Evolutionary conservation across 1,140 invertebrate species (phyloP), one percentile per base, ranked within the genome.

Genomic region (Macrosteles quadrilineatus): DNA sequence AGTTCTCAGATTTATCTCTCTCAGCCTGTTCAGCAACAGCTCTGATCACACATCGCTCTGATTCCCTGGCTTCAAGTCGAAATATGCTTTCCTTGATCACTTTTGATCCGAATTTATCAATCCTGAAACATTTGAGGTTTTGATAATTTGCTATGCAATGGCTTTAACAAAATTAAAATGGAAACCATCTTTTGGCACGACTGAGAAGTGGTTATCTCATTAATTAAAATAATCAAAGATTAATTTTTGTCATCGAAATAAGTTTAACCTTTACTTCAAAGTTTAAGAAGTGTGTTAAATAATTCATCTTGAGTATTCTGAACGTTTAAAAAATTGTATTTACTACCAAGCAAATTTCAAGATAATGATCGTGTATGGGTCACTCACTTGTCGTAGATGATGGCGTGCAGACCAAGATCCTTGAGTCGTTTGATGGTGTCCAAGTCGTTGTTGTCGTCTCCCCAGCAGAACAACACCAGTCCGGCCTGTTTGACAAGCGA

Each of bases 391-490:
- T 98, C 96, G 79, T 96, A 97, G 76, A 98, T 97, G 32, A 98
- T 91, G 47, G 91, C 96, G 78, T 98, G 93, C 25, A 97, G 84
- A 2, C 95, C 95, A 62, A 95, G 83, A 73, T 91, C 85, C 80
- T 96, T 96, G 0, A 98, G 83, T 76, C 90, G 86, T 73, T 90
- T 89, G 47, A 97, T 95, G 0, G 92, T 93, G n/a, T 88, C 87
- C 69, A 88, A 88, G 78, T 94, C 89, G 75, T 97, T 97, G 77
- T 96, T 96, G 78, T 97, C 94, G 78, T 98, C 95, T 3, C 96
- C 96, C 96, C 96, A 98, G 78, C 94, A 96, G 78, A 98, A 98
- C 47, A 97, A 87, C 1, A 97, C 87, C 21, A 98, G 83, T 17
- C 91, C 91, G 30, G 87, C 85, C 73, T 91, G 86, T 73, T 88